Conservation (phyloP, 2,113 vertebrate genomes). For the Oreochromis aureus region DNA sequence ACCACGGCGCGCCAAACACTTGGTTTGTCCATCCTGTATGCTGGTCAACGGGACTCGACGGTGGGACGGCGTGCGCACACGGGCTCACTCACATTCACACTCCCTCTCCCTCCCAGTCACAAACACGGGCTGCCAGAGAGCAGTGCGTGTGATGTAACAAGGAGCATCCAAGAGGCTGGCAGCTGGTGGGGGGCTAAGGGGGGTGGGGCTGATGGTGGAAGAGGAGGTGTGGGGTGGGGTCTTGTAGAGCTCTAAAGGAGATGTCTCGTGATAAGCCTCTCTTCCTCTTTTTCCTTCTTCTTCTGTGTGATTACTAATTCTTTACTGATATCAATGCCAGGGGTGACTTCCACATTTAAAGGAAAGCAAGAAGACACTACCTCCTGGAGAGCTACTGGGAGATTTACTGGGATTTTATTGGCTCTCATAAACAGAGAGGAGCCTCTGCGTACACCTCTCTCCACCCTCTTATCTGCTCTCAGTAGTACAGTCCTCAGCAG, state of each 20-base stretch:
- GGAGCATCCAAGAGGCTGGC: slow-evolving; percentile 60
- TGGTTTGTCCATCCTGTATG: slow-evolving; percentile 69
- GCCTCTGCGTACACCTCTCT: slow-evolving; percentile 19
- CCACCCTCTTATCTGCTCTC: slow-evolving; percentile 56
- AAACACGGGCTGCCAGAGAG: slow-evolving; percentile 58
- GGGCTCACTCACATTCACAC: slow-evolving; percentile 40
- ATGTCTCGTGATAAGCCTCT: not conserved
- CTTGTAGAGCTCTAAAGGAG: not conserved
- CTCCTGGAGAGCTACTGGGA: not conserved
- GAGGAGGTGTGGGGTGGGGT: not conserved
- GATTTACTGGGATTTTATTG: not conserved
- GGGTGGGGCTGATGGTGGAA: not conserved
- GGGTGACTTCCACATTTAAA: not conserved
- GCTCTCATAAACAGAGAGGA: slow-evolving; percentile 1
- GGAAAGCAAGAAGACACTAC: not conserved
- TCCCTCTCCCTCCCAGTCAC: slow-evolving; percentile 57
- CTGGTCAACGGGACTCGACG: slow-evolving; percentile 43
- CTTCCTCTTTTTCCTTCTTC: not conserved
- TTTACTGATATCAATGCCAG: not conserved
- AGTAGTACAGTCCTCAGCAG: slow-evolving; percentile 67
- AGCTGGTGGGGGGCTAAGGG: not conserved
- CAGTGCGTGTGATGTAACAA: slow-evolving; percentile 67
- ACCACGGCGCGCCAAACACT: slow-evolving; percentile 71
- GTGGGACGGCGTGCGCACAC: slow-evolving; percentile 48
- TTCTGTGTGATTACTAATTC: not conserved